A percentile compares a stretch with the other conserved stretches of the same genome.
Evolutionary conservation across 2,888 invertebrate species (phyloP).

Genomic region (Hemaris fuciformis): DNA sequence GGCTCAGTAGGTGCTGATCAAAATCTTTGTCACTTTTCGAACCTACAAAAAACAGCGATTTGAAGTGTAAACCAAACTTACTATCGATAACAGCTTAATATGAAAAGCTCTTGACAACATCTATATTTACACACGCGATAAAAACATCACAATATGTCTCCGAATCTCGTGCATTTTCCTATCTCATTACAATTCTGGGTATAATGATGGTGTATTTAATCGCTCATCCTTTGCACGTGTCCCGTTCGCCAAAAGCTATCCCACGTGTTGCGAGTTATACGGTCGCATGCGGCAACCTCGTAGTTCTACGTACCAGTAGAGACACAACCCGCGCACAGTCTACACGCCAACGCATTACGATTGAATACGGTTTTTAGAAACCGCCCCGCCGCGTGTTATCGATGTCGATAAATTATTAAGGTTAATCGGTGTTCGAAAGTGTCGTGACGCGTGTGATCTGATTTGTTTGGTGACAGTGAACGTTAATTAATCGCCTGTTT

Average conservation of each 20-base stretch:
- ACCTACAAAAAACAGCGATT: too few species aligned
- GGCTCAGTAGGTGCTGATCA: too few species aligned
- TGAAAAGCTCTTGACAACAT: neutral
- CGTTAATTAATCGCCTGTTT: constrained; percentile 31
- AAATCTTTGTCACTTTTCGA: too few species aligned
- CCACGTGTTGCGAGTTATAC: constrained; percentile 49
- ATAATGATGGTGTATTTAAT: too few species aligned
- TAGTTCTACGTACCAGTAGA: constrained; percentile 50
- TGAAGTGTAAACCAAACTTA: too few species aligned
- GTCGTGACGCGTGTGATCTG: constrained; percentile 36
- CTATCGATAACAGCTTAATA: too few species aligned
- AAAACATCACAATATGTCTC: too few species aligned
- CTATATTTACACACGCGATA: too few species aligned
- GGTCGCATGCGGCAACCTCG: constrained; percentile 16
- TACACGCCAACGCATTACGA: constrained; percentile 52
- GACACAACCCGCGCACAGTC: constrained; percentile 56
- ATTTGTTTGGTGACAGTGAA: constrained; percentile 40
- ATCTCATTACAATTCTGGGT: too few species aligned
- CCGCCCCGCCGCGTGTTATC: constrained; percentile 28
- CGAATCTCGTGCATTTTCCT: too few species aligned
- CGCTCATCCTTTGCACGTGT: constrained; percentile 9
- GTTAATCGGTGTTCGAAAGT: constrained; percentile 40
- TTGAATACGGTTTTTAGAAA: constrained; percentile 36
- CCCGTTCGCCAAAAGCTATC: neutral
- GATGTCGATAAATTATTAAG: constrained; percentile 40